Evolutionary conservation across 2,113 vertebrate species (phyloP).

Genomic region (Lycaon pictus): DNA sequence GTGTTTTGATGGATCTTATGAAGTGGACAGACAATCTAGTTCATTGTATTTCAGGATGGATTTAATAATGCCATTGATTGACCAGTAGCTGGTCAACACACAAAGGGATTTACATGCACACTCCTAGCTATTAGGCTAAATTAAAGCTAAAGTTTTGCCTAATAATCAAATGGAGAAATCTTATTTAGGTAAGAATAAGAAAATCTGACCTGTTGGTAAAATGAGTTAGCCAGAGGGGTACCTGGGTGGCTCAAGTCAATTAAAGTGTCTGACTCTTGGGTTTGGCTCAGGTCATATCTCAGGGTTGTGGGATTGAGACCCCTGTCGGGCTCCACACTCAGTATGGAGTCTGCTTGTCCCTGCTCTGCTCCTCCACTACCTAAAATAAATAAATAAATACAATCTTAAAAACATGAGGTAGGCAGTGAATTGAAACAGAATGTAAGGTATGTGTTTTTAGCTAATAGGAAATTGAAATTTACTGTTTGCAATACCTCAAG

Average conservation of each 20-base stretch:
- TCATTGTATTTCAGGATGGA: constrained; percentile 26
- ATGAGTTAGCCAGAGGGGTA: neutral
- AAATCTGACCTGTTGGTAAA: constrained; percentile 24
- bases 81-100: neutral
- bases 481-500: neutral
- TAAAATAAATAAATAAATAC: neutral
- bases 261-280: neutral
- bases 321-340: neutral
- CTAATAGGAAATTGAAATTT: constrained; percentile 4
- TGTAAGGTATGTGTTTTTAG: constrained; percentile 10
- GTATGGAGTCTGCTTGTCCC: neutral
- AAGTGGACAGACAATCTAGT: neutral
- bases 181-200: constrained; percentile 28
- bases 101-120: neutral
- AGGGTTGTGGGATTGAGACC: neutral
- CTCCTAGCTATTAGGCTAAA: neutral
- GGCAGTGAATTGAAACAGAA: constrained; percentile 3
- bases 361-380: neutral
- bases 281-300: neutral
- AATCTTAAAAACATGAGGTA: neutral
- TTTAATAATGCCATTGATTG: constrained; percentile 35
- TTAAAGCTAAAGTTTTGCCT: neutral
- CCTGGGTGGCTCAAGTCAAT: neutral
- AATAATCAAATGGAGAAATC: constrained; percentile 8
- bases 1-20: constrained; percentile 20